phyloP scores from a whole-genome alignment of 2,888 invertebrate genomes.

The Drosophila atripex region DNA sequence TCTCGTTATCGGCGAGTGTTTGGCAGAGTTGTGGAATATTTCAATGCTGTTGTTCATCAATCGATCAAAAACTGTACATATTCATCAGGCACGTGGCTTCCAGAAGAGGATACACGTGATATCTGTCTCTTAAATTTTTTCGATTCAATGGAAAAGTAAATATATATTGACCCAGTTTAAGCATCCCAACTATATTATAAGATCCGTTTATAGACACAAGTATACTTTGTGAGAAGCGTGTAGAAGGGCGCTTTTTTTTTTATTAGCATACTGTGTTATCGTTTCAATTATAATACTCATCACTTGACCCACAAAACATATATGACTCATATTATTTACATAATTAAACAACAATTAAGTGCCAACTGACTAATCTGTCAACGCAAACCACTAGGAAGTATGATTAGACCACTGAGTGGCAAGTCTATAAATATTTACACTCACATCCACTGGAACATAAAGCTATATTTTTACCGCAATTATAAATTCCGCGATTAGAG shows the following conservation, averaged over 20 bases:
- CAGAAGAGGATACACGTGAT: slow-evolving; percentile 16
- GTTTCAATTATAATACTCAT: no score
- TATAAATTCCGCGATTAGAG: slow-evolving; percentile 10
- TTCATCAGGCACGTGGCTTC: background rate
- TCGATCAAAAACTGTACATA: slow-evolving; percentile 9
- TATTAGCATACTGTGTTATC: no score
- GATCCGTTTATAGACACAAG: no score
- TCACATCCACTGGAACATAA: background rate
- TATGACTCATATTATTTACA: background rate
- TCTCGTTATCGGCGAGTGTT: slow-evolving; percentile 23
- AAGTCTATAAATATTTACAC: background rate
- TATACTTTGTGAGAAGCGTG: no score
- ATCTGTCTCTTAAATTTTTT: background rate
- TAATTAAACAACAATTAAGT: background rate
- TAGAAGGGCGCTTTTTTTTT: no score
- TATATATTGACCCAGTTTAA: background rate
- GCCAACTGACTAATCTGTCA: background rate
- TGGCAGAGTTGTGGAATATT: slow-evolving; percentile 15
- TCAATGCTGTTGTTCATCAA: slow-evolving; percentile 3
- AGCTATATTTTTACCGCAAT: background rate
- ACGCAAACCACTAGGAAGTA: background rate
- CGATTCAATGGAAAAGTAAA: background rate
- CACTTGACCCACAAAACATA: no score
- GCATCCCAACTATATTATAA: no score
- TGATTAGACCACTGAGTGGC: slow-evolving; percentile 4